Base-by-base conservation (phyloP, 2,113 vertebrate species). In the Myotis brandtii region DNA sequence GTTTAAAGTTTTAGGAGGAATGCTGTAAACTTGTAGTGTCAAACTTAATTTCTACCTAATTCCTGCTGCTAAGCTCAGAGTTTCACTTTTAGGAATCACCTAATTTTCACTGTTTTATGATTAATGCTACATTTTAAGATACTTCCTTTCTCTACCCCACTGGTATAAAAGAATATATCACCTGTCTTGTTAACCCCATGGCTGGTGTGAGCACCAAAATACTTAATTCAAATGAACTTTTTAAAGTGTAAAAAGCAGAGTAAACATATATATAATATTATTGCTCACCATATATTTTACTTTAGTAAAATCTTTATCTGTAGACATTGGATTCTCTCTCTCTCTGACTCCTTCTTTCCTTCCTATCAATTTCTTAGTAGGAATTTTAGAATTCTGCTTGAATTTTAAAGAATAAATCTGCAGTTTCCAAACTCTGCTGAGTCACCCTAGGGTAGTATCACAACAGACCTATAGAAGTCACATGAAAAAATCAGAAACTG, bases 121-220 rank as follows among this genome's bases (percentile, higher is more conserved):
- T 76, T 79, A 83, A 90, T 86, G 43, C 32, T 79, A 12, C 14
- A 67, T 92, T 91, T 93, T 96, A 43, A 85, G 83, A n/a, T 80
- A 30, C 16, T 94, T 69, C 16, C 3, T 73, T 16, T 94, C 8
- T 64, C 40, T 4, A 12, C 11, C 16, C 32, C 27, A 43, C 20
- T 43, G 25, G 34, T 54, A 27, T 83, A 83, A 93, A 82, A 43
- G 9, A 90, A 18, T 86, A 4, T 88, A n/a, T 52, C 6, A 69
- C 50, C 46, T 43, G 27, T 66, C 13, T 59, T 85, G 3, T 80
- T 34, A 64, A 12, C 3, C 20, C 3, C 16, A 2, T 59, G 64
- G 32, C 64, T 90, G 13, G 10, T 37, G 7, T 43, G 52, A 81
- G 46, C 21, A 56, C 27, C 23, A 72, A 54, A 89, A 18, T 70